phyloP scores from a whole-genome alignment of 2,113 vertebrate species.

The Zingel zingel region DNA sequence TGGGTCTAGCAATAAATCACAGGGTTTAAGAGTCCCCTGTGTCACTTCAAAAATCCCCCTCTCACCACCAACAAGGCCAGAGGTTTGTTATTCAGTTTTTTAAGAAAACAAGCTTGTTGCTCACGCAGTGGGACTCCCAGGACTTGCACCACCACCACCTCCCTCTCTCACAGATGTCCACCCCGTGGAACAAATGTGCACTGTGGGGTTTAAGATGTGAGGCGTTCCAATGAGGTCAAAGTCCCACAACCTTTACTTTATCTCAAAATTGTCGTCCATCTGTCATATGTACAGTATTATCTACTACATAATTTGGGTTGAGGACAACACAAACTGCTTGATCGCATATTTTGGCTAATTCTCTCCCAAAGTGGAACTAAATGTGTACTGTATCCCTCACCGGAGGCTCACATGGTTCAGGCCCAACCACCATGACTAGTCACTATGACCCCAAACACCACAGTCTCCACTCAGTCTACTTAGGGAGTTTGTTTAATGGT shows the following conservation, averaged over 20 bases:
- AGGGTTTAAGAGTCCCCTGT: constrained; percentile 62
- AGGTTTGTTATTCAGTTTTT: constrained; percentile 72
- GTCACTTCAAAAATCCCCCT: constrained; percentile 54
- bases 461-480: constrained; percentile 37
- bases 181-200: constrained; percentile 35
- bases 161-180: constrained; percentile 37
- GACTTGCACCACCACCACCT: constrained; percentile 22
- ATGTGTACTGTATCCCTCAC: constrained; percentile 11
- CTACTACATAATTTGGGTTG: constrained; percentile 5
- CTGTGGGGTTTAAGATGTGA: constrained; percentile 35
- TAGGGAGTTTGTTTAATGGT: constrained; percentile 4
- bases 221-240: constrained; percentile 41
- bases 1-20: constrained; percentile 60
- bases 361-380: constrained; percentile 11
- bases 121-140: constrained; percentile 40
- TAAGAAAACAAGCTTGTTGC: constrained; percentile 61
- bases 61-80: constrained; percentile 53
- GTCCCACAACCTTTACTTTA: constrained; percentile 54
- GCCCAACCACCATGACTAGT: constrained; percentile 7
- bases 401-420: constrained; percentile 5
- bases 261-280: constrained; percentile 9
- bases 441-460: constrained; percentile 21
- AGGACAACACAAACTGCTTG: constrained; percentile 1
- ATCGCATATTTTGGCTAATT: constrained; percentile 37
- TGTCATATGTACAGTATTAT: constrained; percentile 30